These are phyloP conservation scores for Capreolus pygargus DNA, from an alignment of 2,113 vertebrate species.

Conservation along the genomic window DNA sequence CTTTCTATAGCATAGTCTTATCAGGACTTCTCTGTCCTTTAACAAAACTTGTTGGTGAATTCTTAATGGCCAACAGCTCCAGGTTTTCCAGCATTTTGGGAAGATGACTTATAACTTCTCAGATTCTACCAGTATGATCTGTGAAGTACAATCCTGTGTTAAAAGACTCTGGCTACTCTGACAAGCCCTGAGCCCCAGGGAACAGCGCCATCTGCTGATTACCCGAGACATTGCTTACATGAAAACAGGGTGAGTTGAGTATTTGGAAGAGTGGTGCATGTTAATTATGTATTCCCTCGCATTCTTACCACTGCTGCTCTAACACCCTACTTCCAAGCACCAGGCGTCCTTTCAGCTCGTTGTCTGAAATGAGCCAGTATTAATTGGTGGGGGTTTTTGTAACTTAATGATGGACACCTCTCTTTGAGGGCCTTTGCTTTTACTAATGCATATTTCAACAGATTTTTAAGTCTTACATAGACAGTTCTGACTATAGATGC, in stretches of 20 bases:
- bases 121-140: background rate
- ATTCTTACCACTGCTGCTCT: background rate
- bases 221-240: background rate
- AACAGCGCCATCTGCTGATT: constrained; percentile 72
- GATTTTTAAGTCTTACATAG: background rate
- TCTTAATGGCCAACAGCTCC: background rate
- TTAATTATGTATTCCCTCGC: constrained; percentile 9
- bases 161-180: background rate
- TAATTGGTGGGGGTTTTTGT: constrained; percentile 22
- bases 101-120: background rate
- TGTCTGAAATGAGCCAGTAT: background rate
- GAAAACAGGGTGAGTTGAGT: background rate
- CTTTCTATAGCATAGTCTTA: background rate
- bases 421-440: constrained; percentile 12
- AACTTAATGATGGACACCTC: background rate
- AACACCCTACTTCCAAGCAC: background rate
- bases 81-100: background rate
- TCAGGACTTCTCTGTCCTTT: background rate
- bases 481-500: background rate
- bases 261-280: background rate
- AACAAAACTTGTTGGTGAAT: background rate
- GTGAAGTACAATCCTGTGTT: background rate
- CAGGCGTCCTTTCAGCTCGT: background rate
- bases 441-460: constrained; percentile 28
- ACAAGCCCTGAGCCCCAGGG: constrained; percentile 26